Base-by-base conservation (phyloP, 1,140 invertebrate genomes). In the Danaus plexippus region DNA sequence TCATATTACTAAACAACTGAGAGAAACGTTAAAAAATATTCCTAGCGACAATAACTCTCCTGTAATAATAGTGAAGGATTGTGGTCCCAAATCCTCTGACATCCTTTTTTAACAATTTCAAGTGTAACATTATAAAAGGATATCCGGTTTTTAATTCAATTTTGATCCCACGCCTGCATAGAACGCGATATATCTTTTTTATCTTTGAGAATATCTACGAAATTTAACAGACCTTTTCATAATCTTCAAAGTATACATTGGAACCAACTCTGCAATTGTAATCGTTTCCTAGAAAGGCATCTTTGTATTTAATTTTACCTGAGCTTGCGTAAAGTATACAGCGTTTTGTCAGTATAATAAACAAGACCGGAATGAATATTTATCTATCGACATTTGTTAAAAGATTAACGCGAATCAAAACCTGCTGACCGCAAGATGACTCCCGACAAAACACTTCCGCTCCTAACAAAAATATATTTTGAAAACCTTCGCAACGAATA, bases 391-490 rank as follows among this genome's bases (percentile, higher is more conserved):
- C 66, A 55, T 56, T 68, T 79, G 73, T 77, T 71, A 76, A 69
- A 81, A 78, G 66, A 77, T 65, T 57, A 54, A 61, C 64, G 73
- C 67, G 76, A 71, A 72, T 75, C 69, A 76, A 68, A 67, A 43
- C 50, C 43, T 42, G 50, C 50, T 43, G 60, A 57, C 54, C 54
- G 43, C 46, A 45, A 62, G 54, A 49, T 57, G 12, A 32, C 10
- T 11, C 18, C 48, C 10, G 43, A 59, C 52, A 55, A 61, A 61
- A 61, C 49, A 74, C 64, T 75, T 75, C 73, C 69, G 68, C 45
- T 62, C 50, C 52, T 55, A 58, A 69, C 66, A 73, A 74, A 64
- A 77, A 32, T 32, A 32, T 6, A 32, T 32, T 32, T 32, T 32
- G 22, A 2, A 32, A 4, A 32, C 7, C 2, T 32, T 32, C 7